Percentiles rank a stretch among this genome's conserved stretches.
Conservation (phyloP, 2,797 vertebrate species). For the Ispidina lecontei region DNA sequence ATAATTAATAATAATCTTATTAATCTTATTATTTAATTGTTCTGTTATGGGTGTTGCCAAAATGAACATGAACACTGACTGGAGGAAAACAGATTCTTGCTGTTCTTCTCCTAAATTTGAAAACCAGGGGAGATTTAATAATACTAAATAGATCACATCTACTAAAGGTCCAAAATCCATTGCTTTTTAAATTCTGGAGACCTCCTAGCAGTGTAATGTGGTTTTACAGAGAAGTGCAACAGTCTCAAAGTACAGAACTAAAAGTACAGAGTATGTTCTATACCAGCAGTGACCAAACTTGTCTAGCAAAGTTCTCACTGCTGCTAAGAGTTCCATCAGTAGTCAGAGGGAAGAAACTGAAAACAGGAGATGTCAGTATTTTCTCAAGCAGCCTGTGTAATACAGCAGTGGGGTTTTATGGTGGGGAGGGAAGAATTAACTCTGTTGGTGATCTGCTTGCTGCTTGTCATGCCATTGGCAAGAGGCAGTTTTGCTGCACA, state of each 20-base stretch:
- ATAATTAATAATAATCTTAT: too few species aligned
- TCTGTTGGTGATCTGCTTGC: not conserved
- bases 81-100: not conserved
- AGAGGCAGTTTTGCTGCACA: not conserved
- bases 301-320: not conserved
- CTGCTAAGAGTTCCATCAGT: not conserved
- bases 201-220: not conserved
- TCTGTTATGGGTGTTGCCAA: not conserved
- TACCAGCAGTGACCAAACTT: fast-evolving
- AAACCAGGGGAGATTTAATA: not conserved
- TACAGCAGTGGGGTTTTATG: not conserved
- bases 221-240: not conserved
- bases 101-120: not conserved
- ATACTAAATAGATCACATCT: not conserved
- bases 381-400: not conserved
- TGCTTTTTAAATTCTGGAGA: not conserved
- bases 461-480: not conserved
- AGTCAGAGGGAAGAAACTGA: not conserved
- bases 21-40: too few species aligned
- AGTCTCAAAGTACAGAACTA: not conserved
- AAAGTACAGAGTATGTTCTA: fast-evolving
- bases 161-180: too few species aligned
- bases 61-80: not conserved
- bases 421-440: not conserved
- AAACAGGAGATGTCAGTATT: not conserved